A percentile compares a stretch with the other conserved stretches of the same genome.
Conservation (phyloP, 2,113 vertebrate species). For the Trichechus manatus region DNA sequence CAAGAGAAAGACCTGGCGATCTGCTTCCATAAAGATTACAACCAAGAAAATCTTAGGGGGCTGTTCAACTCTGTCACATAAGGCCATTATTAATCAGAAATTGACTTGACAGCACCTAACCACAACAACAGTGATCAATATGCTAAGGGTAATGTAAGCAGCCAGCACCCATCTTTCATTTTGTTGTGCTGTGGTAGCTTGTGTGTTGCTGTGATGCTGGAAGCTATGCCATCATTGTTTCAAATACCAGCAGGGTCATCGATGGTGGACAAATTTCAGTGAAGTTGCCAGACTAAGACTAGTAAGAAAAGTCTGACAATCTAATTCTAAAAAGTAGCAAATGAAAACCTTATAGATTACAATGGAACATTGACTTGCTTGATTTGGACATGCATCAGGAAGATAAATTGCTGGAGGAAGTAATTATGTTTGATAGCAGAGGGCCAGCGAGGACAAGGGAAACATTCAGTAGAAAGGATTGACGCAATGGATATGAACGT, state of each 20-base stretch:
- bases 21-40: no score
- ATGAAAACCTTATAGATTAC: neutral
- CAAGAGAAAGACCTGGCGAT: no score
- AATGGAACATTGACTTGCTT: neutral
- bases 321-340: neutral
- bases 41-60: no score
- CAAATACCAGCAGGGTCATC: no score
- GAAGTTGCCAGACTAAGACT: neutral
- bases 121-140: no score
- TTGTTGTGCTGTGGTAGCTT: no score
- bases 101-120: no score
- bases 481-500: neutral
- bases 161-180: no score
- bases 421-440: no score
- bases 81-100: neutral
- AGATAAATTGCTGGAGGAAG: neutral
- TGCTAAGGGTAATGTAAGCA: no score
- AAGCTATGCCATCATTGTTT: no score
- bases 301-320: neutral
- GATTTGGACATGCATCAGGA: neutral
- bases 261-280: neutral
- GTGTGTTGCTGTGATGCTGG: no score
- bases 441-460: neutral
- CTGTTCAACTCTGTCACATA: neutral
- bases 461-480: neutral